These are phyloP conservation scores for Prionace glauca DNA, from an alignment of 2,797 vertebrate genomes.

Conservation along the genomic window DNA sequence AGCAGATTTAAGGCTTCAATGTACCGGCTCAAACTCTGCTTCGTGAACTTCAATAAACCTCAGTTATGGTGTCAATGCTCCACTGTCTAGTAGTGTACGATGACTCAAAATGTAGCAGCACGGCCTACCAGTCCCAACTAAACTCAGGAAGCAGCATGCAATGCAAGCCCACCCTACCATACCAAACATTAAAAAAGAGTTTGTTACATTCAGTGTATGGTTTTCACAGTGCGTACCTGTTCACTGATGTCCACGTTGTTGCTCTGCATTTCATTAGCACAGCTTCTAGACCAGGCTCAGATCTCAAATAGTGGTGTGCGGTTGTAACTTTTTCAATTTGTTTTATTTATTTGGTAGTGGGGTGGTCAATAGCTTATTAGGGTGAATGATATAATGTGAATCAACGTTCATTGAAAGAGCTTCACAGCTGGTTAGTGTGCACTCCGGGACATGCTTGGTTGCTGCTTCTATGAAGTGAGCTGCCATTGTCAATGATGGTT, in stretches of 20 bases:
- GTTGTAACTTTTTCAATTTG: background rate
- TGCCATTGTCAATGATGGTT: background rate
- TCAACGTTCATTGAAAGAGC: background rate
- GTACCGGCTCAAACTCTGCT: background rate
- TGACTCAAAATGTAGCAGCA: background rate
- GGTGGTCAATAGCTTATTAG: background rate
- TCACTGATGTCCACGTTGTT: background rate
- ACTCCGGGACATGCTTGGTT: background rate
- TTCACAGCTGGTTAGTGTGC: background rate
- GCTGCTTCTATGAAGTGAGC: background rate
- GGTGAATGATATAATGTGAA: background rate
- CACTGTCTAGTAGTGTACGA: background rate
- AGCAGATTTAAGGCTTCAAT: background rate
- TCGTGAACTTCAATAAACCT: background rate
- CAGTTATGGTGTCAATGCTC: background rate
- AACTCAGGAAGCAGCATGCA: constrained; percentile 2
- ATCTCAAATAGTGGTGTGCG: background rate
- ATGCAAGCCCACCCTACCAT: background rate
- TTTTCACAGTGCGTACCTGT: background rate
- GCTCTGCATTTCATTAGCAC: constrained; percentile 9
- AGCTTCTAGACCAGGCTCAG: background rate
- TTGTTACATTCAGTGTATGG: background rate
- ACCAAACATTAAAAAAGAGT: background rate
- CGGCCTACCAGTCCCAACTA: background rate
- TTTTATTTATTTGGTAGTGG: background rate